phyloP scores from a whole-genome alignment of 2,113 vertebrate genomes.

The Elgaria multicarinata region DNA sequence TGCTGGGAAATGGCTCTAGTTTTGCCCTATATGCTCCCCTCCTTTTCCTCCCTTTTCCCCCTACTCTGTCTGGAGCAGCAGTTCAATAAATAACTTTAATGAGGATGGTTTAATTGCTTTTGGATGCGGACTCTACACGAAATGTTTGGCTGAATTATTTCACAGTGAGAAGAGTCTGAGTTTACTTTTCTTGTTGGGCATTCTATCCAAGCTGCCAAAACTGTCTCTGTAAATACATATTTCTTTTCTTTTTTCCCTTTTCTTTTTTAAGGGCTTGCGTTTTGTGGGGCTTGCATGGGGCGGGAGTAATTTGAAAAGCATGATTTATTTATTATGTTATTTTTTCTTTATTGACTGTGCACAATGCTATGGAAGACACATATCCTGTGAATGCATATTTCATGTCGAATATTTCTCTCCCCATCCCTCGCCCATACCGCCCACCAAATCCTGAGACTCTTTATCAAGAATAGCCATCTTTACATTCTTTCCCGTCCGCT shows the following conservation, averaged over 20 bases:
- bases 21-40: slow-evolving; percentile 42
- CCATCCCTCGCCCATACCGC: too few relatives aligned
- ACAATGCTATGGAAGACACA: background rate
- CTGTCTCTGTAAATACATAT: slow-evolving; percentile 22
- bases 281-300: background rate
- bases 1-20: slow-evolving; percentile 27
- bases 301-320: background rate
- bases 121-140: slow-evolving; percentile 57
- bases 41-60: background rate
- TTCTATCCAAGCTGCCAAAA: slow-evolving; percentile 43
- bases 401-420: background rate
- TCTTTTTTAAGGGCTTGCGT: background rate
- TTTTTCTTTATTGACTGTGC: background rate
- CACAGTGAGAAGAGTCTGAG: slow-evolving; percentile 57
- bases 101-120: slow-evolving; percentile 63
- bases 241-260: background rate
- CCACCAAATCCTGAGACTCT: background rate
- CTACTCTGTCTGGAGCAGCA: slow-evolving; percentile 41
- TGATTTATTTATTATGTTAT: background rate
- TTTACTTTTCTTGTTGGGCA: slow-evolving; percentile 46
- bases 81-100: slow-evolving; percentile 65
- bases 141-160: slow-evolving; percentile 65
- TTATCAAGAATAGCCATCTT: slow-evolving; percentile 13
- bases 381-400: slow-evolving; percentile 13
- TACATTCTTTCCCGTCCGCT: slow-evolving; percentile 25